Evolutionary conservation across 1,140 invertebrate genomes (phyloP).

Genomic region (Danaus melanippus): DNA sequence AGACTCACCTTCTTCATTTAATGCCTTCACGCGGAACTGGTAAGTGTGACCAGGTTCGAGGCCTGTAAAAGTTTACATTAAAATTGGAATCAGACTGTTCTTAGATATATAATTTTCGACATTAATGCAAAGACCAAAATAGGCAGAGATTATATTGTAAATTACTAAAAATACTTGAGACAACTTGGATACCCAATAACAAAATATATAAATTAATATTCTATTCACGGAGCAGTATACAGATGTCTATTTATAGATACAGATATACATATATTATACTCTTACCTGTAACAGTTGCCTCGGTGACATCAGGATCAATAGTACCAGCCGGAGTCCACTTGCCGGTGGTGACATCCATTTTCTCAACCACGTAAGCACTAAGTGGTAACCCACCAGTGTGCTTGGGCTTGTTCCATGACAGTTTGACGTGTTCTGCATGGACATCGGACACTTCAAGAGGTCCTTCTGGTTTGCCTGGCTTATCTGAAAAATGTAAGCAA

Average conservation of each 20-base stretch:
- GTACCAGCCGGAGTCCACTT: constrained; percentile 91
- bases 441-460: constrained; percentile 93
- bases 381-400: constrained; percentile 96
- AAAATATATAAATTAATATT: no score
- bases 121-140: no score
- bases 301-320: constrained; percentile 89
- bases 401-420: constrained; percentile 96
- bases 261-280: not conserved
- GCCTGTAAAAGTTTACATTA: constrained; percentile 58
- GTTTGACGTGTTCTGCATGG: constrained; percentile 94
- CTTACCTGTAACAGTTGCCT: constrained; percentile 83
- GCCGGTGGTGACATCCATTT: constrained; percentile 90
- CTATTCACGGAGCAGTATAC: no score
- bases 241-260: no score
- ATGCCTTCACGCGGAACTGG: constrained; percentile 94
- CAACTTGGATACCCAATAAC: no score
- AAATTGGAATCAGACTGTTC: no score
- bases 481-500: constrained; percentile 75
- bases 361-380: constrained; percentile 92
- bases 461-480: constrained; percentile 94
- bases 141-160: no score
- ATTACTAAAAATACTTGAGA: no score
- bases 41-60: constrained; percentile 94
- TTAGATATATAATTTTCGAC: no score
- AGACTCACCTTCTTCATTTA: constrained; percentile 97